Conservation (phyloP, 2,113 vertebrate genomes). For the Arothron firmamentum region DNA sequence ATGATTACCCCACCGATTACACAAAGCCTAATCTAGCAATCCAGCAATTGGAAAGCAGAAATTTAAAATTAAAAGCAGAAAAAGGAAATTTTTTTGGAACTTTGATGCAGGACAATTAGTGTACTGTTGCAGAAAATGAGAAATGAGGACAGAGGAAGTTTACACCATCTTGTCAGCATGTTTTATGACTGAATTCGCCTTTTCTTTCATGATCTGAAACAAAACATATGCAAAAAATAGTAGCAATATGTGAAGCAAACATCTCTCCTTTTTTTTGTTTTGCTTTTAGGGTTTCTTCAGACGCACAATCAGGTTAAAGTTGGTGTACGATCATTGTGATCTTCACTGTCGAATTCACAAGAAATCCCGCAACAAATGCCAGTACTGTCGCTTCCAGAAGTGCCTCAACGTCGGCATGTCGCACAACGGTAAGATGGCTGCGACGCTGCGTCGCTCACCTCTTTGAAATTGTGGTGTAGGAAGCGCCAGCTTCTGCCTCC, state of each 20-base stretch:
- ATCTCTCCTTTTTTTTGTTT: neutral
- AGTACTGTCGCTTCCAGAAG: constrained; percentile 99
- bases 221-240: neutral
- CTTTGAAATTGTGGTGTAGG: constrained; percentile 22
- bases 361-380: constrained; percentile 98
- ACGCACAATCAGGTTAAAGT: constrained; percentile 92
- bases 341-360: constrained; percentile 97
- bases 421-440: constrained; percentile 88
- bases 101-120: neutral
- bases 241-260: neutral
- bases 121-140: neutral
- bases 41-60: neutral
- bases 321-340: constrained; percentile 93
- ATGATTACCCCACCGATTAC: constrained; percentile 26
- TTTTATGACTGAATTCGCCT: too few species aligned
- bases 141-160: neutral
- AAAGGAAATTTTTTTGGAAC: neutral
- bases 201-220: neutral
- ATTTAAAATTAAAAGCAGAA: neutral
- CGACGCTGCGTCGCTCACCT: too few species aligned
- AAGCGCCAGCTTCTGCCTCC: constrained; percentile 6
- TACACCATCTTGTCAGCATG: too few species aligned
- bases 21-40: constrained; percentile 1
- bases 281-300: constrained; percentile 90
- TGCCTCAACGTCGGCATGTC: constrained; percentile 99